Evolutionary conservation across 2,113 vertebrate genomes (phyloP).

Genomic region (Litocranius walleri): DNA sequence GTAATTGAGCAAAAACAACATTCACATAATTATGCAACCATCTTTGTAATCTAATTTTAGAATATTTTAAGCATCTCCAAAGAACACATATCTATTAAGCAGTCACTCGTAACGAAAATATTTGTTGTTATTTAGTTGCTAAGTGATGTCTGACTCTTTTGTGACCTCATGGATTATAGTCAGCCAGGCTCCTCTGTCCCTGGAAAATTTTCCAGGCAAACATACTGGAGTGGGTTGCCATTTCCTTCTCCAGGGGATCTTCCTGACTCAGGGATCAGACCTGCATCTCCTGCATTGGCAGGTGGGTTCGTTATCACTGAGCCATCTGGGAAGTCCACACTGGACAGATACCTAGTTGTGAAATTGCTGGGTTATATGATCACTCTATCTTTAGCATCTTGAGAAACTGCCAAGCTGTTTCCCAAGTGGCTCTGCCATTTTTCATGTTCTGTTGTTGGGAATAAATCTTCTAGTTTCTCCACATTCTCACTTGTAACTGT

Average conservation of each 20-base stretch:
- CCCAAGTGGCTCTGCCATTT: neutral
- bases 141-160: neutral
- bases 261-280: neutral
- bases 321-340: neutral
- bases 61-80: neutral
- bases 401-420: neutral
- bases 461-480: neutral
- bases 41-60: neutral
- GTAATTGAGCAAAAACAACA: neutral
- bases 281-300: neutral
- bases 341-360: neutral
- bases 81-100: neutral
- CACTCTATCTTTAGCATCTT: neutral
- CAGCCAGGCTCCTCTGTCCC: neutral
- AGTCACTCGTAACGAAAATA: neutral
- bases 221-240: neutral
- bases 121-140: neutral
- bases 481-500: neutral
- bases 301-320: neutral
- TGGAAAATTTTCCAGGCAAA: neutral
- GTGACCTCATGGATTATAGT: neutral
- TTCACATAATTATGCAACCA: neutral
- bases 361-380: neutral
- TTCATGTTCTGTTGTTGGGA: neutral
- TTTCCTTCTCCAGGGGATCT: neutral